Conservation (phyloP, 2,113 vertebrate species). For the Xiphophorus maculatus region DNA sequence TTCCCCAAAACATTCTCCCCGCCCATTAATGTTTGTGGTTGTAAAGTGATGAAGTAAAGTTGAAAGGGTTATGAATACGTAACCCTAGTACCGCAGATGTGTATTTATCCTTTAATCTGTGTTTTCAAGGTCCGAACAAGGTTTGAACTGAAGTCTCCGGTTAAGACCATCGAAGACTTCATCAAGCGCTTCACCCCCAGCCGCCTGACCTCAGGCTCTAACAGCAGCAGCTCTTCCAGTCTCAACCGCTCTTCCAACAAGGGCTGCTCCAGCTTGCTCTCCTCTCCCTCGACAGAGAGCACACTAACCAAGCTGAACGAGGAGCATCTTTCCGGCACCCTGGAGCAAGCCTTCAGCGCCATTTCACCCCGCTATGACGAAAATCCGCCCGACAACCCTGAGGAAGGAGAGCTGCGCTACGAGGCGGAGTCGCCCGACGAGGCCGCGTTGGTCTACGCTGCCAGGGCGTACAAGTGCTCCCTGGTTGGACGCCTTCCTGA, state of each 20-base stretch:
- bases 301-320: constrained; percentile 87
- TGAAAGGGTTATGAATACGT: neutral
- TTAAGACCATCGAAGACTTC: constrained; percentile 97
- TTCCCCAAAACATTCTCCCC: neutral
- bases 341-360: constrained; percentile 75
- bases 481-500: constrained; percentile 90
- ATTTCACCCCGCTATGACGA: constrained; percentile 41
- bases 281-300: constrained; percentile 82
- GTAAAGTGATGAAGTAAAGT: neutral
- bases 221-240: constrained; percentile 89
- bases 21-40: neutral
- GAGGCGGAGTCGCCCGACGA: constrained; percentile 96
- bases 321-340: constrained; percentile 52
- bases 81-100: too few species aligned
- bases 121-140: constrained; percentile 85
- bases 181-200: constrained; percentile 94
- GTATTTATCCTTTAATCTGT: neutral
- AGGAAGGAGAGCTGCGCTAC: constrained; percentile 87
- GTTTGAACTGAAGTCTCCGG: constrained; percentile 91
- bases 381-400: constrained; percentile 24
- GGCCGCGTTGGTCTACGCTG: constrained; percentile 94
- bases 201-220: constrained; percentile 88
- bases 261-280: constrained; percentile 78
- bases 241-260: constrained; percentile 84
- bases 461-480: constrained; percentile 90